A percentile compares a stretch with the other conserved stretches of the same genome.
phyloP scores from a whole-genome alignment of 2,797 vertebrate genomes.

The Denticeps clupeoides region DNA sequence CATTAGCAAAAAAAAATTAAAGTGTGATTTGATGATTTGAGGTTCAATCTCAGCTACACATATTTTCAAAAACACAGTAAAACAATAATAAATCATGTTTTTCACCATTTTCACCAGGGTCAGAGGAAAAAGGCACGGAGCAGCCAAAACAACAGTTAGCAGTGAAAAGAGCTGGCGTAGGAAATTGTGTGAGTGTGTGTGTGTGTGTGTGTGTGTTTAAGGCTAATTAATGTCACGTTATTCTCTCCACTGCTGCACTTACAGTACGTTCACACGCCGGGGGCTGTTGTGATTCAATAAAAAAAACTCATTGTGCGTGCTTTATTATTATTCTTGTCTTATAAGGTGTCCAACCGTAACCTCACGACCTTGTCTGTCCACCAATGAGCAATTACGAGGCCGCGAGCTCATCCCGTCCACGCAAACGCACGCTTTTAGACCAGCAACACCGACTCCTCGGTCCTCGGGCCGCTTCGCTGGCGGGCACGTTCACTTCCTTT shows the following conservation, averaged over 20 bases:
- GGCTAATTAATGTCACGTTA: background rate
- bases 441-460: background rate
- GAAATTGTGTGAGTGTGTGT: background rate
- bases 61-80: background rate
- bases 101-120: conserved; percentile 26
- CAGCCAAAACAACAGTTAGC: too few species aligned
- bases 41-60: too few species aligned
- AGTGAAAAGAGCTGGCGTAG: too few species aligned
- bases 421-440: background rate
- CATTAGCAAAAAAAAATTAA: conserved; percentile 43
- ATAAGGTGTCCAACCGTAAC: too few species aligned
- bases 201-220: background rate
- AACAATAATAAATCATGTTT: conserved; percentile 27
- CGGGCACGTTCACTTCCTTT: background rate
- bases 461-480: background rate
- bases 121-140: conserved; percentile 12
- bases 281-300: too few species aligned
- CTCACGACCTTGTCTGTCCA: too few species aligned
- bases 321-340: too few species aligned
- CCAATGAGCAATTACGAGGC: too few species aligned
- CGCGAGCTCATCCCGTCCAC: too few species aligned
- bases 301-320: too few species aligned
- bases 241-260: background rate
- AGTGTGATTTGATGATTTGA: conserved; percentile 11
- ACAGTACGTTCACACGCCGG: too few species aligned